Base-by-base conservation (phyloP, 2,888 invertebrate species). In the Acronicta alni region DNA sequence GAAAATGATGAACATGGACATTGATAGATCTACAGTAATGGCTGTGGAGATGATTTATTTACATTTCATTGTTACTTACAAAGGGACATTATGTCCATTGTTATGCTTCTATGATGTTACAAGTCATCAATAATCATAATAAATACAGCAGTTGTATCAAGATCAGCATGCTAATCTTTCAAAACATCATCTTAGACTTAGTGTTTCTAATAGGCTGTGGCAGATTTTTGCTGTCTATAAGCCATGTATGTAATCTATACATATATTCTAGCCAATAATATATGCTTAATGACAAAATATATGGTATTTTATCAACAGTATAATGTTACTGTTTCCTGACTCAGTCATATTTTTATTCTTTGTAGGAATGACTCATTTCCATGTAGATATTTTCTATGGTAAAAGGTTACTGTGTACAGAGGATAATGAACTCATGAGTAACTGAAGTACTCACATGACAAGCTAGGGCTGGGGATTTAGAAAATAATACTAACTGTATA, bases 281-380 rank as follows among this genome's bases (percentile, higher is more conserved):
- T 1, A 30, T 30, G 30, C 12, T 14, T 0, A 32, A 35, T 35
- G 35, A 14, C 7, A 35, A n/a, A 12, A 26, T 46, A n/a, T n/a
- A n/a, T n/a, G n/a, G n/a, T n/a, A 35, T 15, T 57, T 17, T 26
- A 15, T 26, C 32, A 44, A 35, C 35, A 65, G 20, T 23, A 23
- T 47, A 44, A 10, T 39, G 54, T 59, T 55, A 55, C 52, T 52
- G 38, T 30, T 66, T 68, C 60, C 68, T 68, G 72, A 59, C 60
- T 72, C 67, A 55, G 60, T 55, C 38, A 72, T 68, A 72, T 72
- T 72, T 70, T 66, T 68, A 66, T 49, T 55, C 51, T 48, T 45
- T 56, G 52, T 39, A 37, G 35, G 10, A 55, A 55, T 68, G 72
- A 68, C 55, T 68, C 72, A 68, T 71, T 52, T 58, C 17, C 20